phyloP scores from a whole-genome alignment of 1,140 invertebrate species.

The Globodera ellingtonae region DNA sequence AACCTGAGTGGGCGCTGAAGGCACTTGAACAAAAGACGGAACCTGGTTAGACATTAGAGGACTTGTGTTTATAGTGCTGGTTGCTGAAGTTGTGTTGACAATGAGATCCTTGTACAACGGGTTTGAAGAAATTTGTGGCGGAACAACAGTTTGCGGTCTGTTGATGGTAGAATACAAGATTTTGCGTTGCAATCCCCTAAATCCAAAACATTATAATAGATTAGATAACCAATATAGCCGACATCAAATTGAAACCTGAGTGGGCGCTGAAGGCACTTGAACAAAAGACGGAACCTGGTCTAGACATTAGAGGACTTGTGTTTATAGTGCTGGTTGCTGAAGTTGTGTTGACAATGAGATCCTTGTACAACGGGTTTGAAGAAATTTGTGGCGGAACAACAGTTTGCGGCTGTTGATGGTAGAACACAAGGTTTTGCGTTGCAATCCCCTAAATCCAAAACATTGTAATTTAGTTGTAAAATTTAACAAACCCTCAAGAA shows the following conservation, averaged over 20 bases:
- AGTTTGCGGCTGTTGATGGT: background rate
- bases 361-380: background rate
- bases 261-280: background rate
- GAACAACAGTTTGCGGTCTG: background rate
- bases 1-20: background rate
- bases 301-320: conserved; percentile 19
- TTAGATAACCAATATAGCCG: too few relatives aligned
- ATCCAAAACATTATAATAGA: background rate
- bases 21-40: conserved; percentile 9
- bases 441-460: background rate
- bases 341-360: background rate
- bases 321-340: too few relatives aligned
- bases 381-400: background rate
- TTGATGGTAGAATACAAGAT: background rate
- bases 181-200: background rate
- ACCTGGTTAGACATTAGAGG: conserved; percentile 23
- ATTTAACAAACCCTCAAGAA: too few relatives aligned
- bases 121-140: background rate
- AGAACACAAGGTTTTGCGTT: background rate
- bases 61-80: background rate
- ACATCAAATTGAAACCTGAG: conserved; percentile 17
- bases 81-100: background rate
- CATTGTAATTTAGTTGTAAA: too few relatives aligned
- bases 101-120: background rate
- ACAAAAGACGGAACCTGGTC: conserved; percentile 13